phyloP scores from a whole-genome alignment of 2,888 invertebrate species.

The Biston stratarius region DNA sequence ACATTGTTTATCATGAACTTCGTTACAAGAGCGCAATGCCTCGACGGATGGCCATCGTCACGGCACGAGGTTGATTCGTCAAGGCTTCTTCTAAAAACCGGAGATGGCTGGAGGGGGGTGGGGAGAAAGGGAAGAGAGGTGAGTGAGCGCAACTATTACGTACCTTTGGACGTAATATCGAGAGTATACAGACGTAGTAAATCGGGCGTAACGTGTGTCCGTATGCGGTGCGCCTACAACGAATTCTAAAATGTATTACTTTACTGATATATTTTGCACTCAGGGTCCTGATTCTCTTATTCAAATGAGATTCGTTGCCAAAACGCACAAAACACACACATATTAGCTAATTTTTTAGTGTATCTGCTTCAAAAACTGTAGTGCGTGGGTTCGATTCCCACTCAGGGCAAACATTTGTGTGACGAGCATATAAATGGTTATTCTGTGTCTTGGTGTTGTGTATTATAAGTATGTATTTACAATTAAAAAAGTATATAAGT shows the following conservation, averaged over 20 bases:
- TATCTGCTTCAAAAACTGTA: too few species aligned
- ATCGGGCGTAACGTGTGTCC: constrained; percentile 71
- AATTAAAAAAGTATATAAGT: too few species aligned
- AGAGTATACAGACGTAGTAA: constrained; percentile 70
- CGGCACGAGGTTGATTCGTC: constrained; percentile 72
- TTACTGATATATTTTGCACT: too few species aligned
- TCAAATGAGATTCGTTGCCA: too few species aligned
- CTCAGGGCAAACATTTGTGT: too few species aligned
- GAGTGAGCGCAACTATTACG: constrained; percentile 72
- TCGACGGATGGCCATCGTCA: constrained; percentile 59
- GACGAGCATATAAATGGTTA: too few species aligned
- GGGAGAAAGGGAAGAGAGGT: constrained; percentile 41
- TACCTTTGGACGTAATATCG: constrained; percentile 70
- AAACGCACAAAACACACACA: too few species aligned
- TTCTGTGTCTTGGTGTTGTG: too few species aligned
- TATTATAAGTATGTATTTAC: too few species aligned
- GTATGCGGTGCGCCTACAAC: constrained; percentile 56
- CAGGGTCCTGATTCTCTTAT: too few species aligned
- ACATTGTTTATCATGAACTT: neutral
- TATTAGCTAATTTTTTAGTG: too few species aligned
- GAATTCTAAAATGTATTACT: constrained; percentile 46
- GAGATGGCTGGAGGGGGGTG: constrained; percentile 26
- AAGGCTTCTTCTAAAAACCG: constrained; percentile 49
- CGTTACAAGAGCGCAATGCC: constrained; percentile 60
- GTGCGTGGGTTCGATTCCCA: too few species aligned